Percentiles rank a stretch among this genome's conserved stretches.
These are phyloP conservation scores for Alouatta palliata DNA, from an alignment of 2,113 vertebrate genomes.

Conservation along the genomic window DNA sequence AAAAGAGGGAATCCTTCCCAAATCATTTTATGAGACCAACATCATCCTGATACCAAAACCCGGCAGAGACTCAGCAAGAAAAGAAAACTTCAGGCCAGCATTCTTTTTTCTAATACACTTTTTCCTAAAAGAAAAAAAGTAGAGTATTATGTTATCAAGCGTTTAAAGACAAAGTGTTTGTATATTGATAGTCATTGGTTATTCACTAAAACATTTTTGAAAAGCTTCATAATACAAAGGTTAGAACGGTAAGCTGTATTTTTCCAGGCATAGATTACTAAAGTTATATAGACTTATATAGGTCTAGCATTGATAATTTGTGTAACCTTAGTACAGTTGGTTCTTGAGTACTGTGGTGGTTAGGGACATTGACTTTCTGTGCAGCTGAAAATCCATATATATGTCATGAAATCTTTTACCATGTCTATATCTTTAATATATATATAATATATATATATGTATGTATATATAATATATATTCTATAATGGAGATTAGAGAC, in stretches of 20 bases:
- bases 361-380: neutral
- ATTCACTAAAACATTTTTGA: neutral
- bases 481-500: no score
- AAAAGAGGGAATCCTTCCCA: no score
- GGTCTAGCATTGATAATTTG: neutral
- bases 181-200: neutral
- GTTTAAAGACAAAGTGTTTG: neutral
- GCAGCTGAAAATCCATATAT: neutral
- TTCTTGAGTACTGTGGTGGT: neutral
- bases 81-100: no score
- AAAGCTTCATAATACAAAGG: neutral
- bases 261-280: neutral
- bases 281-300: neutral
- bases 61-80: no score
- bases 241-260: neutral
- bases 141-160: neutral
- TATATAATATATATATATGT: no score
- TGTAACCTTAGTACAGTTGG: neutral
- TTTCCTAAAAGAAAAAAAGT: neutral
- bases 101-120: neutral
- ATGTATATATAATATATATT: no score
- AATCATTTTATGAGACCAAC: no score
- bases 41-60: no score
- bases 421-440: no score
- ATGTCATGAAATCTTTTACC: no score